Percentiles rank a stretch among this genome's conserved stretches.
Conservation (phyloP, 1,140 invertebrate genomes). For the Telenomus remus region DNA sequence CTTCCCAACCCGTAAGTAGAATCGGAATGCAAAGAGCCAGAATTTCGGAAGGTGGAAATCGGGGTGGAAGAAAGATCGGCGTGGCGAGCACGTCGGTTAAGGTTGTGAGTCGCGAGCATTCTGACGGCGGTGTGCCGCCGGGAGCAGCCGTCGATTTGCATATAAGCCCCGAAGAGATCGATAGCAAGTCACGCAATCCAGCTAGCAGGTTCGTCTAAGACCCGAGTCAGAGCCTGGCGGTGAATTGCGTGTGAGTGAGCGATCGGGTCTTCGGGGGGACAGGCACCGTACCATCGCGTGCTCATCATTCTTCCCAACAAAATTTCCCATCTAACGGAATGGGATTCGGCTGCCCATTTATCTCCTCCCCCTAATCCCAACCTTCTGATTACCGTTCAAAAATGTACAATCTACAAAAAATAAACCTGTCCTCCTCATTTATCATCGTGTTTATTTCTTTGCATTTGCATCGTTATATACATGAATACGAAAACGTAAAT, state of each 20-base stretch:
- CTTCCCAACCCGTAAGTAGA: conserved; percentile 32
- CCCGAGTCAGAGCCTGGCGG: conserved; percentile 64
- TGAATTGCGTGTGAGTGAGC: conserved; percentile 66
- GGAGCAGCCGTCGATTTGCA: conserved; percentile 46
- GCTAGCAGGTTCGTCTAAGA: conserved; percentile 16
- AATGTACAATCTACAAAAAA: too few species aligned
- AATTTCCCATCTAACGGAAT: conserved; percentile 6
- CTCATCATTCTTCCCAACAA: conserved; percentile 23
- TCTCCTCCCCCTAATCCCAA: background rate
- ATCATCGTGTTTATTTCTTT: too few species aligned
- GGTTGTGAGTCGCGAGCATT: conserved; percentile 62
- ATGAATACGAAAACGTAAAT: too few species aligned
- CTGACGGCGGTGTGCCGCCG: conserved; percentile 56
- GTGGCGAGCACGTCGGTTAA: conserved; percentile 49
- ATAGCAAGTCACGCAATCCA: conserved; percentile 40
- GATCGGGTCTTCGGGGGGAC: conserved; percentile 61
- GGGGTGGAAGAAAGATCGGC: conserved; percentile 37
- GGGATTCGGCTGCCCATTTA: conserved; percentile 1
- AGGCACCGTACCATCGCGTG: conserved; percentile 67
- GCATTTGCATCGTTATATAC: too few species aligned
- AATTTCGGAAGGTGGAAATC: conserved; percentile 20
- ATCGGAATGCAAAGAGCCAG: conserved; percentile 28
- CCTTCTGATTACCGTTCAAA: too few species aligned
- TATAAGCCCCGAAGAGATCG: conserved; percentile 58
- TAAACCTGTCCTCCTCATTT: too few species aligned